Base-by-base conservation (phyloP, 1,140 invertebrate genomes). In the Pemphigus obesinymphae region DNA sequence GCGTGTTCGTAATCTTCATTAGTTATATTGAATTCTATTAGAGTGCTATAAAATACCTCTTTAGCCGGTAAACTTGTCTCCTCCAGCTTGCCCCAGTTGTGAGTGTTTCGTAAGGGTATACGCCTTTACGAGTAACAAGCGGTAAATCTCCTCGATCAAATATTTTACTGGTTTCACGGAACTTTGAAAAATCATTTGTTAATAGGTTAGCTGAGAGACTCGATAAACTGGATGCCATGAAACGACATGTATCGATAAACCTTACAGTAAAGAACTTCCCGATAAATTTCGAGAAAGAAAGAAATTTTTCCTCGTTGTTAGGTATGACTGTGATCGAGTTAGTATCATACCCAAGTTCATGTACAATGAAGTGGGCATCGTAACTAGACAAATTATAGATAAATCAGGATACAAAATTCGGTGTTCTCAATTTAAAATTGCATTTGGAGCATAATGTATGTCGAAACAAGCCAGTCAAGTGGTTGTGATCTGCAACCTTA, bases 1-100 rank as follows among this genome's bases (percentile, higher is more conserved):
- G n/a, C 87, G 85, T 87, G 85, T 31, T 84, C 53, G 84, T 88
- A 88, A 75, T 90, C 86, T 23, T 85, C 82, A 72, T 85, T 73
- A 11, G 83, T 84, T n/a, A 88, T 84, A 68, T 83, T 26, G 20
- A 75, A 73, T 81, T 86, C 82, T n/a, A 85, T 85, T 13, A 88
- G 82, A 63, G 85, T 84, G 73, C 84, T 87, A 83, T 85, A 87
- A 85, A 88, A 89, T 29, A 83, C 3, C 70, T 86, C 82, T 84
- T 85, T 85, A n/a, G 82, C 83, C n/a, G n/a, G n/a, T n/a, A n/a
- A n/a, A n/a, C n/a, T n/a, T n/a, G n/a, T n/a, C n/a, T n/a, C n/a
- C n/a, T n/a, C n/a, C n/a, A n/a, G n/a, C n/a, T n/a, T n/a, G n/a
- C n/a, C n/a, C n/a, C n/a, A n/a, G n/a, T n/a, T n/a, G n/a, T n/a